Conservation (phyloP, 2,113 vertebrate species). For the Chaetorhynchus papuensis region DNA sequence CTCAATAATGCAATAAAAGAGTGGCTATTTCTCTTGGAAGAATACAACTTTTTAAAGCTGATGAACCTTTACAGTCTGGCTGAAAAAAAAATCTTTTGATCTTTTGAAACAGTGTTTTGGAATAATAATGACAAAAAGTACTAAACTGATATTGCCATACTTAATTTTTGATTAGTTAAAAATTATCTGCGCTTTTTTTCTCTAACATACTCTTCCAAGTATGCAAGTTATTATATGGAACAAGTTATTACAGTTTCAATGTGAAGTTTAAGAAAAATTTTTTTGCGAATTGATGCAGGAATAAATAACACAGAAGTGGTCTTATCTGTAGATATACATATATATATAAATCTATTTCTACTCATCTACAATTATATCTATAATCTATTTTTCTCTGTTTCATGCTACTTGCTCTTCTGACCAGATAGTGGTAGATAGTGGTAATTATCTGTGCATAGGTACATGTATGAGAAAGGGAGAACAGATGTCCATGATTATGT, state of each 20-base stretch:
- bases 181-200: not conserved
- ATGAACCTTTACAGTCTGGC: not conserved
- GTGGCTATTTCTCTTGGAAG: not conserved
- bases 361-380: not conserved
- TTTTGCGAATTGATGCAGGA: not conserved
- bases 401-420: not conserved
- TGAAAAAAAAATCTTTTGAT: not conserved
- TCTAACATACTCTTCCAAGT: not conserved
- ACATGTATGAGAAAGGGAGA: constrained; percentile 54
- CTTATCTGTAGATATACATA: not conserved
- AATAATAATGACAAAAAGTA: not conserved
- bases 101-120: not conserved
- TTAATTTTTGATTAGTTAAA: not conserved
- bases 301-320: not conserved
- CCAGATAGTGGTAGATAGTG: not conserved
- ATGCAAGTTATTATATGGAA: not conserved
- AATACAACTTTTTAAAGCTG: not conserved
- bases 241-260: not conserved
- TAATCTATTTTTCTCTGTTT: not conserved
- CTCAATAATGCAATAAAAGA: not conserved
- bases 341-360: not conserved
- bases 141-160: not conserved
- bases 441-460: constrained; percentile 14
- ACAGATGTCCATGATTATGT: constrained; percentile 83
- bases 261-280: not conserved